phyloP scores from a whole-genome alignment of 2,113 vertebrate genomes.

The Prietella phreatophila region DNA sequence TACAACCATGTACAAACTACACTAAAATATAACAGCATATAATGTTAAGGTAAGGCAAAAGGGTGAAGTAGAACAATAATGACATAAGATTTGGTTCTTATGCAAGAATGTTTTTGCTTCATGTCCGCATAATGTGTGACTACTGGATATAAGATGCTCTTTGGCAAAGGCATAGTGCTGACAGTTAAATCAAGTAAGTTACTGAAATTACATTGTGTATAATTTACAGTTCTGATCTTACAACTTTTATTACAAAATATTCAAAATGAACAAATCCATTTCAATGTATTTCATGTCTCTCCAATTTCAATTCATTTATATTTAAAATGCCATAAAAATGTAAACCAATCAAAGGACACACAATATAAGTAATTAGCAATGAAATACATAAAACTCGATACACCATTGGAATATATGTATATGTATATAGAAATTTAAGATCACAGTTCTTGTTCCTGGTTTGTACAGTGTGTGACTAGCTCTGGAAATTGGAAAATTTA shows the following conservation, averaged over 20 bases:
- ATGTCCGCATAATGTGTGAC: conserved; percentile 39
- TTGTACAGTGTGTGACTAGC: conserved; percentile 43
- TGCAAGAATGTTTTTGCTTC: conserved; percentile 15
- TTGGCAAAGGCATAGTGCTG: conserved; percentile 38
- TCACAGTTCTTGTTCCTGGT: conserved; percentile 16
- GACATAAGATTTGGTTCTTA: background rate
- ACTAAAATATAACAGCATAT: background rate
- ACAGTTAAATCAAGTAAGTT: conserved; percentile 34
- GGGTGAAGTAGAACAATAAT: background rate
- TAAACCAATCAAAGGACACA: background rate
- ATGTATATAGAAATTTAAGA: background rate
- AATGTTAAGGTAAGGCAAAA: background rate
- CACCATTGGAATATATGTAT: background rate
- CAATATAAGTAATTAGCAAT: background rate
- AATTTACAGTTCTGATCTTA: background rate
- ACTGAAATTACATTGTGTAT: background rate
- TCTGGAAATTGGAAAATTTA: conserved; percentile 18
- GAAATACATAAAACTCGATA: background rate
- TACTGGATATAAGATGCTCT: conserved; percentile 25
- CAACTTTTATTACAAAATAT: background rate
- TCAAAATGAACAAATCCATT: background rate
- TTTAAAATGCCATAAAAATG: background rate
- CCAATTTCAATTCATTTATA: background rate
- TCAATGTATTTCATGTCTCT: background rate
- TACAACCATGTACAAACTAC: background rate